Evolutionary conservation across 2,888 invertebrate genomes (phyloP).

Genomic region (Oscheius sp.): DNA sequence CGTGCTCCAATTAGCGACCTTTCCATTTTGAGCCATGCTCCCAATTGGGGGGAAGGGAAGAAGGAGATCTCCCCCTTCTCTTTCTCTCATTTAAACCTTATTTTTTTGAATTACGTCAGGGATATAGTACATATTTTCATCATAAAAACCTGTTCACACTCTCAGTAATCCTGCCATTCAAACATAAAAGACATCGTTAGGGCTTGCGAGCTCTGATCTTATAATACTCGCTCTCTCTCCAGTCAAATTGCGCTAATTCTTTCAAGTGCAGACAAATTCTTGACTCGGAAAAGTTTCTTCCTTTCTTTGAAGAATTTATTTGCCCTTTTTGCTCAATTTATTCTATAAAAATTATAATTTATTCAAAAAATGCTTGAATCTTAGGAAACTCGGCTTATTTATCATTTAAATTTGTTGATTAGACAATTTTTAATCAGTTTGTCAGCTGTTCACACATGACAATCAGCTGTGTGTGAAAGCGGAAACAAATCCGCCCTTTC

Average conservation of each 20-base stretch:
- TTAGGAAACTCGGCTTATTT: too few species aligned
- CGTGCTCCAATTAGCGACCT: slow-evolving; percentile 27
- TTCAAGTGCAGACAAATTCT: too few species aligned
- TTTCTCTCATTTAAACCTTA: neutral
- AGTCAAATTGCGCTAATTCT: too few species aligned
- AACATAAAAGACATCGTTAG: too few species aligned
- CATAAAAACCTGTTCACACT: neutral
- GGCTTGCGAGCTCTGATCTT: too few species aligned
- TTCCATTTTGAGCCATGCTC: slow-evolving; percentile 22
- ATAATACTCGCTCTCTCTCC: too few species aligned
- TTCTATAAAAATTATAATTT: too few species aligned
- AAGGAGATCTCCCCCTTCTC: neutral
- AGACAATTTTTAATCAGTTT: neutral
- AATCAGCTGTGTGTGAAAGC: neutral
- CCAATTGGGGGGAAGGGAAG: neutral
- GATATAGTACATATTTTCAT: neutral
- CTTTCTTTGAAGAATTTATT: too few species aligned
- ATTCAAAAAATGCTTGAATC: too few species aligned
- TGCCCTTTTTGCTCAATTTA: too few species aligned
- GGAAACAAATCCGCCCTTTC: neutral
- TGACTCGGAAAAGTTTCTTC: too few species aligned
- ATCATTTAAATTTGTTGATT: neutral
- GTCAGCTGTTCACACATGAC: slow-evolving; percentile 14
- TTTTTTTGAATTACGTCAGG: neutral
- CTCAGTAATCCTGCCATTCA: too few species aligned